Evolutionary conservation across 1,140 invertebrate species (phyloP).

Genomic region (Leguminivora glycinivorella): DNA sequence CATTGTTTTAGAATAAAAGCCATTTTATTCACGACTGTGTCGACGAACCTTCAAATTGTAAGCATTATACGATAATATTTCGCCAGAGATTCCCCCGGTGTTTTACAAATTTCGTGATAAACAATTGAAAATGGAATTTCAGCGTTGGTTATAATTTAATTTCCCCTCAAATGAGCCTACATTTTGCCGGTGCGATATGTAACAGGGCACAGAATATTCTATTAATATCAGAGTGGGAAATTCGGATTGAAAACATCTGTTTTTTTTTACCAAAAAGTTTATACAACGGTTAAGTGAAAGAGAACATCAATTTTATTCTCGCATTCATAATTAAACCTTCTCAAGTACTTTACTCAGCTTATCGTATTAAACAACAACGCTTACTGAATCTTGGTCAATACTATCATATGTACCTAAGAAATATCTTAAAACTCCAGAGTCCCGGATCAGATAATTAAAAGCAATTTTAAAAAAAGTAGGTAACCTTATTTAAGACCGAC

Average conservation of each 20-base stretch:
- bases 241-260: neutral
- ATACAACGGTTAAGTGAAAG: too few relatives aligned
- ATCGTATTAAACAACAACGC: too few relatives aligned
- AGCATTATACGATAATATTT: slow-evolving; percentile 3
- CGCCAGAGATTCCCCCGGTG: neutral
- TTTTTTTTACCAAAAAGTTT: too few relatives aligned
- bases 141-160: slow-evolving; percentile 52
- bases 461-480: neutral
- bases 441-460: neutral
- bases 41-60: slow-evolving; percentile 17
- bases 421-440: too few relatives aligned
- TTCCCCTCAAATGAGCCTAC: slow-evolving; percentile 41
- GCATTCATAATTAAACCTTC: too few relatives aligned
- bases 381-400: too few relatives aligned
- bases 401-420: too few relatives aligned
- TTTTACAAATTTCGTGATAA: slow-evolving; percentile 53
- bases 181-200: slow-evolving; percentile 8
- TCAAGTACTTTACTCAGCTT: neutral
- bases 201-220: slow-evolving; percentile 36
- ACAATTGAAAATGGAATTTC: slow-evolving; percentile 48
- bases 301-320: too few relatives aligned
- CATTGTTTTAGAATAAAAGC: slow-evolving; percentile 20
- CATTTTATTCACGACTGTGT: neutral
- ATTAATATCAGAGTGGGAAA: slow-evolving; percentile 7
- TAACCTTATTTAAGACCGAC: neutral